Evolutionary conservation across 2,797 vertebrate species (phyloP).

Genomic region (Loris lydekkerianus): DNA sequence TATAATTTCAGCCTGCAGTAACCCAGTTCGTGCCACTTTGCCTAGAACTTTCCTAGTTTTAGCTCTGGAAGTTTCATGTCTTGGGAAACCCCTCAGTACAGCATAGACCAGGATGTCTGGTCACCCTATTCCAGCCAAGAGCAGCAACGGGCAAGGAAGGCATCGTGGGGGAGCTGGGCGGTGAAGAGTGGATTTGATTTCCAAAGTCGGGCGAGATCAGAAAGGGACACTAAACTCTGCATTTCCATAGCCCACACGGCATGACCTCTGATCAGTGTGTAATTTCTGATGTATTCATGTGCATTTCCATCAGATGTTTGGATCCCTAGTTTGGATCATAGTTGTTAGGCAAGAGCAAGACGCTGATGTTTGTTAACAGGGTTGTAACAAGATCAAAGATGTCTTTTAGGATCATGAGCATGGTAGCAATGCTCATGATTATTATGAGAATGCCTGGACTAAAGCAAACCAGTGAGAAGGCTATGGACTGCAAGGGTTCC

Average conservation of each 20-base stretch:
- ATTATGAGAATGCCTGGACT: not conserved
- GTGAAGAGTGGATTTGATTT: not conserved
- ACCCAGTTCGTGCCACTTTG: not conserved
- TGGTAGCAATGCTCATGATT: not conserved
- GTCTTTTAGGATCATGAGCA: not conserved
- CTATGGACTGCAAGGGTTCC: not conserved
- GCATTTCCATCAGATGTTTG: not conserved
- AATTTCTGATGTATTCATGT: not conserved
- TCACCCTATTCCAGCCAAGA: not conserved
- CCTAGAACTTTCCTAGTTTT: not conserved
- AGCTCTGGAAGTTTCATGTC: not conserved
- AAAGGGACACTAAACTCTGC: not conserved
- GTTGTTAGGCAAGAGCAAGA: not conserved
- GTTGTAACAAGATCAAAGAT: not conserved
- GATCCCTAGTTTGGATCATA: not conserved
- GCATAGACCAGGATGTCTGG: not conserved
- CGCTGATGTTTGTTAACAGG: not conserved
- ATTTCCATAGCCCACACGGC: not conserved
- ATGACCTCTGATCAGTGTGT: not conserved
- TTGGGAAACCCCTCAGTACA: not conserved
- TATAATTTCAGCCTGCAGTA: not conserved
- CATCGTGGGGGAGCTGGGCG: not conserved
- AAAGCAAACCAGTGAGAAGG: not conserved
- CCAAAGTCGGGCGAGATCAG: not conserved
- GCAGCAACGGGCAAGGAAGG: not conserved